Percentiles rank a stretch among this genome's conserved stretches.
phyloP scores from a whole-genome alignment of 2,888 invertebrate genomes.

The Eulithis prunata region DNA sequence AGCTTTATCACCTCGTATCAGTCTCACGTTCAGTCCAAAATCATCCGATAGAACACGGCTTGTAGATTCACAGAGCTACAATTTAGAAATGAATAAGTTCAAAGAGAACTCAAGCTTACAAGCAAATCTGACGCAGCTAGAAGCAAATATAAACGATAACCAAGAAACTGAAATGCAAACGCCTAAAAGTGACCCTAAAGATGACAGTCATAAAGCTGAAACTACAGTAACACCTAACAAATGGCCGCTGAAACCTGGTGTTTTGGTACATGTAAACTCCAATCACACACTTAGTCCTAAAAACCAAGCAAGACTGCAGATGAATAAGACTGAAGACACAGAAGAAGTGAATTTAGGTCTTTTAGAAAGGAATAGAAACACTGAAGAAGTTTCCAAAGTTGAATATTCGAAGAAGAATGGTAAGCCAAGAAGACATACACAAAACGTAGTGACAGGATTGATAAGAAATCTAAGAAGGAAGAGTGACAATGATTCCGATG shows the following conservation, averaged over 20 bases:
- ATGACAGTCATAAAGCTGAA: constrained; percentile 60
- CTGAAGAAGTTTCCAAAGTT: constrained; percentile 52
- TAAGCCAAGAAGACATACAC: constrained; percentile 63
- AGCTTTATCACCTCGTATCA: constrained; percentile 76
- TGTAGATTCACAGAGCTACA: constrained; percentile 61
- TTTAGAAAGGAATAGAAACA: constrained; percentile 68
- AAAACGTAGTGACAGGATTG: constrained; percentile 68
- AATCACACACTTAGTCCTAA: constrained; percentile 88
- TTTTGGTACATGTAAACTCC: constrained; percentile 94
- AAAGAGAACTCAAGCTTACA: constrained; percentile 57
- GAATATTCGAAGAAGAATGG: constrained; percentile 74
- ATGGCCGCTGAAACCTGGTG: constrained; percentile 95
- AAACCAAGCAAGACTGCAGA: constrained; percentile 74
- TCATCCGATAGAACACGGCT: constrained; percentile 77
- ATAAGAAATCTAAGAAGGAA: constrained; percentile 70
- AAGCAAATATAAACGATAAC: constrained; percentile 57
- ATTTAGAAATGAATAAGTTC: constrained; percentile 70
- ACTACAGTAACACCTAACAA: constrained; percentile 84
- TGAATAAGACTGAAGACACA: constrained; percentile 52
- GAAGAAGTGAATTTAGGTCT: constrained; percentile 68
- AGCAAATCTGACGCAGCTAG: constrained; percentile 54
- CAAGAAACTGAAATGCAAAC: constrained; percentile 55
- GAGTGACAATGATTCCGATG: constrained; percentile 70
- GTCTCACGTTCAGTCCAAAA: constrained; percentile 75
- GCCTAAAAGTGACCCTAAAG: constrained; percentile 58